A percentile compares a stretch with the other conserved stretches of the same genome.
phyloP scores from a whole-genome alignment of 1,140 invertebrate species.

The Leptonema lineaticorne region DNA sequence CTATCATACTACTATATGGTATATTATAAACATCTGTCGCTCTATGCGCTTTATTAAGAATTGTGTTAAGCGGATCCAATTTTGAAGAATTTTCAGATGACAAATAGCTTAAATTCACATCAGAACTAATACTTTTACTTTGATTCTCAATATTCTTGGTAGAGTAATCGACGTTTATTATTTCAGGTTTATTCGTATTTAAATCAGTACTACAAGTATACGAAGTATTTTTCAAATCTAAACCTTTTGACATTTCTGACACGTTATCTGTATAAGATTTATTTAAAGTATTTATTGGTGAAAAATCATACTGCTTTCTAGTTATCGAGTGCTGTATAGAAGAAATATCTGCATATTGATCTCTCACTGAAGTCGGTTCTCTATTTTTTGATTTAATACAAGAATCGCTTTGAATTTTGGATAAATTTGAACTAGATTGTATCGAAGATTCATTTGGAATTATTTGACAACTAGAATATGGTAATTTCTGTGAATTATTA shows the following conservation, averaged over 20 bases:
- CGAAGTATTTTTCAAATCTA: slow-evolving; percentile 13
- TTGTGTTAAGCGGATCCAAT: slow-evolving; percentile 12
- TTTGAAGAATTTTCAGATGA: slow-evolving; percentile 42
- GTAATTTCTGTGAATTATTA: slow-evolving; percentile 12
- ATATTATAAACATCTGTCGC: slow-evolving; percentile 34
- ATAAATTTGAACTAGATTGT: neutral
- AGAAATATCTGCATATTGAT: slow-evolving; percentile 17
- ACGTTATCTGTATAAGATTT: slow-evolving; percentile 1
- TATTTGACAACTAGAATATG: slow-evolving; percentile 1
- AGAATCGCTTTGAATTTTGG: neutral
- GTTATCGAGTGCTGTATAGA: neutral
- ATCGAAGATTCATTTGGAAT: neutral
- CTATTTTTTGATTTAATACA: neutral
- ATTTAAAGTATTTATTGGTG: neutral
- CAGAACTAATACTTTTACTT: slow-evolving; percentile 42
- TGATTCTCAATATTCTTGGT: slow-evolving; percentile 27
- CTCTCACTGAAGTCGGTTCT: slow-evolving; percentile 1
- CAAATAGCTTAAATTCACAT: slow-evolving; percentile 55
- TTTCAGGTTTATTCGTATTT: neutral
- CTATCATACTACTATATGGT: slow-evolving; percentile 22
- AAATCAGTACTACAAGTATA: neutral
- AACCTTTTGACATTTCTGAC: neutral
- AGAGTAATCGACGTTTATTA: slow-evolving; percentile 37
- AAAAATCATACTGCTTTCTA: slow-evolving; percentile 23
- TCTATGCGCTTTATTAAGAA: slow-evolving; percentile 15